These are phyloP conservation scores for Lates japonicus DNA, from an alignment of 2,797 vertebrate genomes.

Conservation along the genomic window DNA sequence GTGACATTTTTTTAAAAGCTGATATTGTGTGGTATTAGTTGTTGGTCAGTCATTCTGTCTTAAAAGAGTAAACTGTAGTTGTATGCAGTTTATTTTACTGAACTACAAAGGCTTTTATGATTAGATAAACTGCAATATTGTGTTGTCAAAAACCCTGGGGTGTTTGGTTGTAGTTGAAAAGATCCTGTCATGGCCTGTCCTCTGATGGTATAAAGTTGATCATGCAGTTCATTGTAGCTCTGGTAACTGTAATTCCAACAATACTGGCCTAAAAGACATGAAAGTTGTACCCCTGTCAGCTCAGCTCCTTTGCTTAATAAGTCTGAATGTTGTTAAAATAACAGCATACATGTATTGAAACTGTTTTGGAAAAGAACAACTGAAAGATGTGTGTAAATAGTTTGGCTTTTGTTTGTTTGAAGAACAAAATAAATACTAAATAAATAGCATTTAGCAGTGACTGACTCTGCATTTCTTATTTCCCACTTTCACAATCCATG, in stretches of 20 bases:
- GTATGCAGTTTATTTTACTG: slow-evolving; percentile 58
- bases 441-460: slow-evolving; percentile 81
- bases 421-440: slow-evolving; percentile 86
- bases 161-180: slow-evolving; percentile 23
- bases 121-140: slow-evolving; percentile 33
- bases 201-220: background rate
- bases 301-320: slow-evolving; percentile 74
- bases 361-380: slow-evolving; percentile 76
- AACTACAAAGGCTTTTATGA: slow-evolving; percentile 64
- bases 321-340: slow-evolving; percentile 79
- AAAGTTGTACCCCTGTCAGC: slow-evolving; percentile 62
- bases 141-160: slow-evolving; percentile 29
- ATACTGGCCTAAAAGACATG: background rate
- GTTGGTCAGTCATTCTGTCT: slow-evolving; percentile 13
- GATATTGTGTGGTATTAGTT: slow-evolving; percentile 34
- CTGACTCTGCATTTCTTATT: background rate
- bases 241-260: slow-evolving; percentile 12
- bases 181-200: slow-evolving; percentile 1
- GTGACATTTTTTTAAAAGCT: slow-evolving; percentile 62
- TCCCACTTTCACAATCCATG: background rate
- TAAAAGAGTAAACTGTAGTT: slow-evolving; percentile 9
- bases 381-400: slow-evolving; percentile 85
- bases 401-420: slow-evolving; percentile 87
- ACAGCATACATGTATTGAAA: slow-evolving; percentile 72
- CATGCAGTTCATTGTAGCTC: slow-evolving; percentile 24